phyloP scores from a whole-genome alignment of 2,797 vertebrate species.

The Scomberomorus guttatus region DNA sequence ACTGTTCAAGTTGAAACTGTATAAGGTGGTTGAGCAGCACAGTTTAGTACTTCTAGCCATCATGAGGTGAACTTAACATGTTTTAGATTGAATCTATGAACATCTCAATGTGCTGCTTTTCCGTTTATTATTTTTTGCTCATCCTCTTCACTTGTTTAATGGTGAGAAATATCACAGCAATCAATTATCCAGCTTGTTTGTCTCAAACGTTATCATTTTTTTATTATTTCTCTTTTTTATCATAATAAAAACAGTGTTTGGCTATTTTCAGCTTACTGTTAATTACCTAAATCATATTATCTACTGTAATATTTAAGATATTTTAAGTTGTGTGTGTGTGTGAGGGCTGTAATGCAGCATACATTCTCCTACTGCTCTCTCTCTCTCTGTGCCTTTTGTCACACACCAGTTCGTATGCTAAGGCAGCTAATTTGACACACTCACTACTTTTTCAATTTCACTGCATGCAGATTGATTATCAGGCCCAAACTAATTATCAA shows the following conservation, averaged over 20 bases:
- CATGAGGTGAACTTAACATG: neutral
- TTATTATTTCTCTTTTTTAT: no score
- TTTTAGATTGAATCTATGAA: no score
- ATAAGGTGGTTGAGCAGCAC: neutral
- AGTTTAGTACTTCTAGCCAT: neutral
- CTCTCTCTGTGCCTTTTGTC: constrained; percentile 12
- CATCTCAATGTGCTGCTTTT: neutral
- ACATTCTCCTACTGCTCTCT: neutral
- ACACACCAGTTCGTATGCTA: constrained; percentile 10
- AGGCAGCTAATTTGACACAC: constrained; percentile 31
- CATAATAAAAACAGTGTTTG: neutral
- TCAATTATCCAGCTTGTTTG: neutral
- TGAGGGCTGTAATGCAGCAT: constrained; percentile 2
- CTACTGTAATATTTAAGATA: neutral
- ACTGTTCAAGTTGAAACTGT: neutral
- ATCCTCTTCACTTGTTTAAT: neutral
- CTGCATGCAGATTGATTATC: constrained; percentile 55
- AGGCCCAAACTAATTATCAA: constrained; percentile 63
- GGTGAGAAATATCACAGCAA: neutral
- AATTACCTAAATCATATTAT: neutral
- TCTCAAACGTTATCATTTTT: neutral
- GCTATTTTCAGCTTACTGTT: neutral
- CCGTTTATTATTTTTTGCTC: neutral
- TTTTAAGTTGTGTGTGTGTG: neutral
- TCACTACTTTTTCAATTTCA: constrained; percentile 46